Evolutionary conservation across 1,140 invertebrate genomes (phyloP), one percentile per base, ranked within the genome.

Genomic region (Drosophila malerkotliana): DNA sequence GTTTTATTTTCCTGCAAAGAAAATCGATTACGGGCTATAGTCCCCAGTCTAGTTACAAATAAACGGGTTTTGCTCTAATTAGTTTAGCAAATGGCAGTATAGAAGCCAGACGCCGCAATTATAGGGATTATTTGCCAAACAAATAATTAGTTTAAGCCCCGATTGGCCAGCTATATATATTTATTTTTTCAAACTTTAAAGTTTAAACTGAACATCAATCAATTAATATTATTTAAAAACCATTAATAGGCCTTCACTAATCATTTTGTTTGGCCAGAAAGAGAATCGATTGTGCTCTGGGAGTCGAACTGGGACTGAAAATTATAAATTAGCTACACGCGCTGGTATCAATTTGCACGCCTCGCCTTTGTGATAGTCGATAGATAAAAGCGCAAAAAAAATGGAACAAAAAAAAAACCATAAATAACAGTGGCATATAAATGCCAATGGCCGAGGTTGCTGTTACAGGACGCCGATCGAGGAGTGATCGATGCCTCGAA

Each of bases 201-300:
- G 21, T 21, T 21, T 21, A 21, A 21, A 21, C 18, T 18, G 18
- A 18, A 18, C 18, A 21, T 21, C 21, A 21, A 21, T 21, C 79
- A 81, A 82, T 81, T 78, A 83, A 78, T 82, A 73, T 75, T 56
- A 60, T 81, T 84, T 85, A 77, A 80, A 62, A 85, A 72, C 79
- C 63, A 87, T 81, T 85, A 87, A 81, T 87, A 87, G 69, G 77
- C 60, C 78, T 78, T 78, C 82, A 81, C 81, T 87, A 87, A 85
- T 87, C 82, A 85, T 87, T 87, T 87, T 87, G 81, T 85, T 85
- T 84, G 81, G 56, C 60, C 68, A 69, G 14, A 71, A 28, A 28
- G 4, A 28, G 26, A 28, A 28, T 28, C 12, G 15, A 28, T 18
- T 34, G 21, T 28, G 48, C 14, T 18, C 7, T 7, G 10, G 37